Evolutionary conservation across 1,140 invertebrate species (phyloP), one percentile per base, ranked within the genome.

Genomic region (Calephelis virginiensis): DNA sequence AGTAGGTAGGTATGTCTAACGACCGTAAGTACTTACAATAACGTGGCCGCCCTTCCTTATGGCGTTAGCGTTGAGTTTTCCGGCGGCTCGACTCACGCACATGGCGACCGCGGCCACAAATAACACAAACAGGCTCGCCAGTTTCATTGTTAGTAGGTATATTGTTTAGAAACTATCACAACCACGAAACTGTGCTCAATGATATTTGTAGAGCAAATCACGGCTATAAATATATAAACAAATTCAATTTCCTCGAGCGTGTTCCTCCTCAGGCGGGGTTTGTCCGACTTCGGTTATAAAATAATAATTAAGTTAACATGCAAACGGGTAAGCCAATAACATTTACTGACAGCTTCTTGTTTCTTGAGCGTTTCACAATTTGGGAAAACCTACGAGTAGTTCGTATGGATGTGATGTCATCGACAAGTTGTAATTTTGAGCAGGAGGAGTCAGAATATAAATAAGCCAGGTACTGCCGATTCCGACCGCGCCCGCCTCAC

Each of bases 21-120:
- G 17, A 17, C 17, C 17, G 17, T 17, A 17, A 17, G 17, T 50
- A 82, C 80, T 80, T 66, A 82, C 80, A 63, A 80, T 73, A 14
- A 69, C 67, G 48, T 67, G 71, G 13, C 68, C 74, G 7, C 77
- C 76, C 38, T 78, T 81, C 61, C 70, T 80, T 10, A 83, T 66
- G 8, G 74, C 70, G 11, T 67, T 73, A 0, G 72, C 63, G n/a
- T 64, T 71, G 17, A 76, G 64, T 70, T 77, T 81, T 9, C 75
- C 77, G 1, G 66, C 67, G 9, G 38, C 69, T 9, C 53, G 47
- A 6, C 71, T 72, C 8, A 67, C 45, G 14, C 80, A 70, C 13
- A 83, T 43, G 2, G 74, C 67, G 38, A 81, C 40, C 14, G 75
- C 61, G 9, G 72, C 68, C 67, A 81, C 67, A 17, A 78, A 56